Conservation (phyloP, 2,888 invertebrate species). For the Euclidia mi region DNA sequence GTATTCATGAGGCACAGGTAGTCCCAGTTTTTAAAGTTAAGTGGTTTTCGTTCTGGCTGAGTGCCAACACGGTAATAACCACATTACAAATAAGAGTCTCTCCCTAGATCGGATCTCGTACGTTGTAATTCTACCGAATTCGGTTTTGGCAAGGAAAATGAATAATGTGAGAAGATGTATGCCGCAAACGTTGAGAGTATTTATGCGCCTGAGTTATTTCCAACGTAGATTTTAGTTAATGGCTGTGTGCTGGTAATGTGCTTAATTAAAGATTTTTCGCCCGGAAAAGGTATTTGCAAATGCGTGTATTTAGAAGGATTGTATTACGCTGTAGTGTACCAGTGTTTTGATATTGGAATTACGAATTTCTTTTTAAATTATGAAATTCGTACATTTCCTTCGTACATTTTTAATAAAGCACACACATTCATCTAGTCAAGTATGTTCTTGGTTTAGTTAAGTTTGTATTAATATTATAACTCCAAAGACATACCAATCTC, state of each 20-base stretch:
- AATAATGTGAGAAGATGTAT: conserved; percentile 50
- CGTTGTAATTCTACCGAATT: conserved; percentile 59
- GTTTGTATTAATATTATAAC: too few species aligned
- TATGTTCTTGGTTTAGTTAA: too few species aligned
- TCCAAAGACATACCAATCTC: too few species aligned
- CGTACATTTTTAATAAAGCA: too few species aligned
- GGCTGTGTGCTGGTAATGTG: conserved; percentile 21
- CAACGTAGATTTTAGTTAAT: conserved; percentile 33
- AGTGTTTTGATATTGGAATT: too few species aligned
- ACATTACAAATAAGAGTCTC: conserved; percentile 77
- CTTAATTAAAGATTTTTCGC: too few species aligned
- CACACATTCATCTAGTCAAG: too few species aligned
- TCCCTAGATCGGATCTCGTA: conserved; percentile 57
- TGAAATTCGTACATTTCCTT: too few species aligned
- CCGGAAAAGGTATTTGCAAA: too few species aligned
- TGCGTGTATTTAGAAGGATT: too few species aligned
- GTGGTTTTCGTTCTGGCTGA: conserved; percentile 71
- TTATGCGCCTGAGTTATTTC: conserved; percentile 42
- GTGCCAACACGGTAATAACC: conserved; percentile 76
- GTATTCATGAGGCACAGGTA: conserved; percentile 73
- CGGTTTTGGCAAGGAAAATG: conserved; percentile 55
- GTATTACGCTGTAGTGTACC: too few species aligned
- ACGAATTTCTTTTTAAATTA: too few species aligned
- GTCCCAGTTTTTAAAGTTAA: conserved; percentile 73
- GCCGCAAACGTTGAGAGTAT: conserved; percentile 40